Evolutionary conservation across 2,888 invertebrate genomes (phyloP), one percentile per base, ranked within the genome.

Genomic region (Dryadula phaetusa): DNA sequence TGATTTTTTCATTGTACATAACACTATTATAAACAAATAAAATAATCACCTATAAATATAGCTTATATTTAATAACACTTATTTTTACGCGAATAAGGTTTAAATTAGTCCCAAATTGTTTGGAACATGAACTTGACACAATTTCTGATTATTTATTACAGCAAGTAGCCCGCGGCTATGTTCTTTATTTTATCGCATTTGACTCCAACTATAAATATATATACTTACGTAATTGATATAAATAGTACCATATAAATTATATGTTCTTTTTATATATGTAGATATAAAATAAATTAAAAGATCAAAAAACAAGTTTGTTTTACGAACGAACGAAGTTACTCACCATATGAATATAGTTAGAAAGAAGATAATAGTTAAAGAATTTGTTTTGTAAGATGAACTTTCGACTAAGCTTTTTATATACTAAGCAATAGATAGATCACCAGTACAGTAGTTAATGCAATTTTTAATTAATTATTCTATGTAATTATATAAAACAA

Each of bases 51-150:
- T 16, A 32, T 18, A 37, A 42, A 28, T 20, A 42, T 20, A 54
- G 14, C 16, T 53, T 40, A 28, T 22, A 34, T 10, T 25, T 32
- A 16, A 12, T 34, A 49, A 16, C 20, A 18, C 60, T 62, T 61
- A 62, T 32, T 1, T 4, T 0, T 20, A 47, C 1, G 8, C n/a
- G 1, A 42, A 68, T 66, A 70, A 66, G 44, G 42, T 63, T 63
- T 62, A 68, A 60, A 63, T 66, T 66, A 32, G 14, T 1, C 3
- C 16, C 14, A 47, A n/a, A 28, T n/a, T 12, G 10, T 28, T 14
- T 2, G 16, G 28, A 37, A 49, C 25, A 53, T 47, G 68, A 61
- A 54, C 70, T 68, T 70, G 70, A 66, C 70, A 66, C 63, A 54
- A 49, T 68, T 68, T 58, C 49, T 14, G 32, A 20, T 37, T 54